Base-by-base conservation (phyloP, 30 jellyfish, hydroid and myxozoan species). In the Chironex yamaguchii region DNA sequence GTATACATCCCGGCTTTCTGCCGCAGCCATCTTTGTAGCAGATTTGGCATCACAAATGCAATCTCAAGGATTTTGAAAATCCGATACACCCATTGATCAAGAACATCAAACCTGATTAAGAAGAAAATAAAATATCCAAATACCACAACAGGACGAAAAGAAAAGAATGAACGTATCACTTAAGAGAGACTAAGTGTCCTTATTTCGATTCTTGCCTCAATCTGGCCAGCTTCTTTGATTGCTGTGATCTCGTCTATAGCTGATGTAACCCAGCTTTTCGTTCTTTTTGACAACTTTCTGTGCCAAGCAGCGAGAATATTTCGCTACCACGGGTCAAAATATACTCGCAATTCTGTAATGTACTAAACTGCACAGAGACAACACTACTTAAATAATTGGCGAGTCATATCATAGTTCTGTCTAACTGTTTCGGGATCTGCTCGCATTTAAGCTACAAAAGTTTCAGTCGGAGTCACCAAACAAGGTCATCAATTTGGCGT, bases 21-120 rank as follows among this genome's bases (percentile, higher is more conserved):
- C 0, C 96, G 86, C 49, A 93, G 83, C 98, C 98, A 93, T 36
- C 97, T 75, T 49, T 82, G 91, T 0, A 93, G 86, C 9, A 93
- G 85, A 25, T n/a, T 72, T 0, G 97, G 98, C 79, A 80, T 89
- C 30, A 90, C 66, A 9, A 83, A 72, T 0, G 98, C 97, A 24
- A 93, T 79, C 26, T 94, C 91, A 29, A 87, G 76, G 26, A 93
- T 13, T 48, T 87, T 93, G 87, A 87, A 93, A 3, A 77, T 58
- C 25, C 97, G 73, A 71, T 78, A 87, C 13, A 84, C 67, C 33
- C 82, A 81, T 82, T 93, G 98, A 34, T 80, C 74, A 29, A 89
- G 32, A 14, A 49, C 78, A 34, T 53, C 78, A 66, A 87, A 33
- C 63, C 98, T 92, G 67, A 26, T 81, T 29, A 71, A 3, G 35